phyloP scores from a whole-genome alignment of 2,113 vertebrate species.

The Gymnarchus niloticus region DNA sequence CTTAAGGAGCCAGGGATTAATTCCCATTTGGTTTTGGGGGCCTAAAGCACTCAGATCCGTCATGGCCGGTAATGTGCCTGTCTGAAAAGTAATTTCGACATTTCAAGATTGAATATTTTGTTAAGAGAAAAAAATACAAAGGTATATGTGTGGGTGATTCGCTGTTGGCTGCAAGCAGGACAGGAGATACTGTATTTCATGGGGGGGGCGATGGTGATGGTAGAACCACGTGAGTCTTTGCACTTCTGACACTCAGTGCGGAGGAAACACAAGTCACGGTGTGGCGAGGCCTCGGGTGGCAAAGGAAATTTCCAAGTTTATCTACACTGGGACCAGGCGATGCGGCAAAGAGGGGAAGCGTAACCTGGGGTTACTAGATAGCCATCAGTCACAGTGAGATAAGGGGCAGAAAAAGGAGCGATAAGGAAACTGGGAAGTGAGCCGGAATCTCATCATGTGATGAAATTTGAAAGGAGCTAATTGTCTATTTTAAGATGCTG shows the following conservation, averaged over 20 bases:
- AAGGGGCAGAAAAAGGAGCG: slow-evolving; percentile 32
- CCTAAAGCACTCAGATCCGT: neutral
- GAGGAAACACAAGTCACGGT: neutral
- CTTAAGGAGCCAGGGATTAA: neutral
- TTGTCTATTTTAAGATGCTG: neutral
- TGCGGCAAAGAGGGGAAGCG: slow-evolving; percentile 28
- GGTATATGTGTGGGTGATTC: neutral
- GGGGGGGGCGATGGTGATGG: neutral
- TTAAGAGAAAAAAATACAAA: slow-evolving; percentile 1
- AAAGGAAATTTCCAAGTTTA: slow-evolving; percentile 39
- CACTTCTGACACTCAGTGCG: neutral
- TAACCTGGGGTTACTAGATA: slow-evolving; percentile 21
- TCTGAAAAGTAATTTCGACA: slow-evolving; percentile 3
- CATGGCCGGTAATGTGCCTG: neutral
- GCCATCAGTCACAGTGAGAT: slow-evolving; percentile 27
- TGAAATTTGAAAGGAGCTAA: slow-evolving; percentile 41
- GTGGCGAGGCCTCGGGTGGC: slow-evolving; percentile 5
- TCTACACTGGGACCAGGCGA: slow-evolving; percentile 30
- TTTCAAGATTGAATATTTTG: slow-evolving; percentile 7
- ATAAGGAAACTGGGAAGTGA: slow-evolving; percentile 26
- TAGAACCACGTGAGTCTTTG: neutral
- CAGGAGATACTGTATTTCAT: neutral
- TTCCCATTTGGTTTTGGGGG: neutral
- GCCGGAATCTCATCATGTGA: slow-evolving; percentile 36
- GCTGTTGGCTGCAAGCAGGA: neutral